Evolutionary conservation across 37 sponge, comb jelly and placozoan genomes (phyloP), one percentile per base, ranked within the genome.

Genomic region (Agelas oroides): DNA sequence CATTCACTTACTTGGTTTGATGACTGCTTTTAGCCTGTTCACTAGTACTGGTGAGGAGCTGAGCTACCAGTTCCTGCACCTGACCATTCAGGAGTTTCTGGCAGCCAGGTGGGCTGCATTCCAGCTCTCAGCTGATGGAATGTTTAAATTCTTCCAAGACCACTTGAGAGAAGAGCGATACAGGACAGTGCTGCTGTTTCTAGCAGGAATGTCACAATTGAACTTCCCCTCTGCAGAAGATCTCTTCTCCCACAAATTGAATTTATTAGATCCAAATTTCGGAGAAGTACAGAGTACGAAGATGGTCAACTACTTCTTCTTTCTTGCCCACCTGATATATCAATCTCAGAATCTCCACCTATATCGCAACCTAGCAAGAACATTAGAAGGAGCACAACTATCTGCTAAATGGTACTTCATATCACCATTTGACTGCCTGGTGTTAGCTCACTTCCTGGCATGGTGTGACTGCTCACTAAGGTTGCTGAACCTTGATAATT

Each of bases 81-180:
- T 76, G 24, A 76, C 61, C 18, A 58, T 76, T 58, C 77, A 76
- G 34, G 84, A 73, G 54, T 59, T 52, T 32, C 57, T 59, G 30
- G 71, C 84, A 46, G 84, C 70, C 34, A 67, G 46, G 57, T 37
- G 72, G 52, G 70, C 52, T 15, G 46, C 54, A 27, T 14, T 14
- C 5, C 24, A 27, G 1, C 28, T 25, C n/a, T 33, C 69, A 46
- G 53, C 23, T 46, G 73, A 20, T 38, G 53, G 6, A 41, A 6
- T 38, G 27, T 1, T 46, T 2, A 38, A 21, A 2, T 71, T 71
- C 28, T 38, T 71, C 23, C 6, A 5, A 5, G 27, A 71, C 15
- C 21, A 71, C 24, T 5, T 46, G 21, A 46, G 13, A 11, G 3
- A 38, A n/a, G 27, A 23, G 19, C 46, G 73, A 71, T 71, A 40